Conservation (phyloP, 2,888 invertebrate species). For the Operophtera brumata region DNA sequence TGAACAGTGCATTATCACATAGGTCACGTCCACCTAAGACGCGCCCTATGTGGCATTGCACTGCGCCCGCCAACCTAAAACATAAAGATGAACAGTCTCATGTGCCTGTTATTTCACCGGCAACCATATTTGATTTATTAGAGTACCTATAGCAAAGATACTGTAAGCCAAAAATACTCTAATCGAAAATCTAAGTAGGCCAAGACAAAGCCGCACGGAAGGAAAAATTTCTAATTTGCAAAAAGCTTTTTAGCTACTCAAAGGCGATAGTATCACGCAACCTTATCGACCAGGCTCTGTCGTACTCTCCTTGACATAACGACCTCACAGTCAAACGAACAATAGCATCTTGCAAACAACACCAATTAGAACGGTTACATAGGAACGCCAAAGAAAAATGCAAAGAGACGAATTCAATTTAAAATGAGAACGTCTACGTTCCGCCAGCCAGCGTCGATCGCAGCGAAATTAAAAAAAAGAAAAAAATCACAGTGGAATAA, state of each 20-base stretch:
- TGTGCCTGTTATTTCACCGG: no score
- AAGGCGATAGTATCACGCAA: conserved; percentile 63
- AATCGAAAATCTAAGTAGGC: conserved; percentile 32
- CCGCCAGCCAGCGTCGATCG: conserved; percentile 74
- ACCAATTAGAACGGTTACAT: conserved; percentile 74
- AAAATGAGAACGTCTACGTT: conserved; percentile 78
- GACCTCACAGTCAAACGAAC: conserved; percentile 57
- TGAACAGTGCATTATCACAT: no score
- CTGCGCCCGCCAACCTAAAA: no score
- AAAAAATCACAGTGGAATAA: conserved; percentile 69
- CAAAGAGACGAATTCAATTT: conserved; percentile 75
- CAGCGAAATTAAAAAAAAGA: conserved; percentile 73
- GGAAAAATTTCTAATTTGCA: conserved; percentile 61
- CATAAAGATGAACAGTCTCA: no score
- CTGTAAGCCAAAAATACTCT: conserved; percentile 12
- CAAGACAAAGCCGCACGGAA: conserved; percentile 39
- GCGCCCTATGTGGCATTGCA: no score
- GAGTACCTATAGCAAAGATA: conserved; percentile 6
- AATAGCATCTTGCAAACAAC: conserved; percentile 73
- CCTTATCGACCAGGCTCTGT: conserved; percentile 56
- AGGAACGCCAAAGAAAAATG: conserved; percentile 65
- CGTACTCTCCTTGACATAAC: conserved; percentile 52
- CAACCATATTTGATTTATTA: conserved; percentile 24
- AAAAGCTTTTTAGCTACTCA: conserved; percentile 61
- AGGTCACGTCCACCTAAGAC: no score